Base-by-base conservation (phyloP, 2,888 invertebrate genomes). In the Eristalis arbustorum region DNA sequence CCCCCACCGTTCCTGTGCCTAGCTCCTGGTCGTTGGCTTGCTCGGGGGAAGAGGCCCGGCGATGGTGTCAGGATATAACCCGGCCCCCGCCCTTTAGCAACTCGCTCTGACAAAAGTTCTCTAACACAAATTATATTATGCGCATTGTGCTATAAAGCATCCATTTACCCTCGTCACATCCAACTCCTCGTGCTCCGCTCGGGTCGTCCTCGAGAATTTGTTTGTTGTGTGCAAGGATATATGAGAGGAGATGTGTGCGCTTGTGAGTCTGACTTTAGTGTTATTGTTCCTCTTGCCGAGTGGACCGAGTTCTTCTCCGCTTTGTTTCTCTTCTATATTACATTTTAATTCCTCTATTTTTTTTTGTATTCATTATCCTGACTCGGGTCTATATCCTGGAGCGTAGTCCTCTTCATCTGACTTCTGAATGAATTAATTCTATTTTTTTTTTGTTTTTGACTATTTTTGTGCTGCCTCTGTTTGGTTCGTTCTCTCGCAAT, bases 101-200 rank as follows among this genome's bases (percentile, higher is more conserved):
- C 59, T 72, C 72, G 72, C 62, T 62, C 64, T 68, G 76, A 81
- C 68, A 81, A 77, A 77, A 81, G 64, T 81, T 76, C 49, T 49
- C 73, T 66, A 74, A 85, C 73, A 66, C 81, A 82, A 81, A 85
- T 85, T 82, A 78, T 74, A 85, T 85, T 82, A 85, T 85, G 74
- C 74, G 81, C 71, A 85, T 74, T 81, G 77, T 82, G 56, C 82
- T 77, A 66, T 73, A 49, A 77, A 85, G 77, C 68, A 73, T 77
- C 42, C 31, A 74, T 73, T 69, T 37, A 56, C 63, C 49, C 28
- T 28, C 66, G 42, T 42, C 64, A 49, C 49, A 49, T 49, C 49
- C 18, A 18, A 6, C 49, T 18, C 49, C 42, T 3, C 8, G 8
- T 5, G 8, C 49, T 8, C 49, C n/a, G 5, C 14, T 42, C 42